A percentile compares a stretch with the other conserved stretches of the same genome.
phyloP scores from a whole-genome alignment of 2,797 vertebrate species.

The Vultur gryphus region DNA sequence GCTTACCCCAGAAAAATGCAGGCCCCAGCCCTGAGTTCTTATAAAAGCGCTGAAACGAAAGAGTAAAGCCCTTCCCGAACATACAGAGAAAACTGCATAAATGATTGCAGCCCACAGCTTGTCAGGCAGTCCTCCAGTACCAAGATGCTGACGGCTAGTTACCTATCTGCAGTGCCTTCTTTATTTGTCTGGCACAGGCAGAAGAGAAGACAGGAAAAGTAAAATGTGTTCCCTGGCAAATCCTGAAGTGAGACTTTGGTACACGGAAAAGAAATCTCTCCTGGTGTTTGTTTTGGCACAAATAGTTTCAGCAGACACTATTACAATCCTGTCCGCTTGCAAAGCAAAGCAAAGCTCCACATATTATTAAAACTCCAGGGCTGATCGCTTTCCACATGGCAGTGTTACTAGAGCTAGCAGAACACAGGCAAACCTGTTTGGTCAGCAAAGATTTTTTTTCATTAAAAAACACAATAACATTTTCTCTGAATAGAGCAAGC shows the following conservation, averaged over 20 bases:
- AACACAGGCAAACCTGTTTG: neutral
- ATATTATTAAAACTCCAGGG: conserved; percentile 13
- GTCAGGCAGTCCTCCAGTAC: neutral
- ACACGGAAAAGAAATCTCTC: neutral
- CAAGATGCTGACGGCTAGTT: neutral
- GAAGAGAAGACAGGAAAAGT: neutral
- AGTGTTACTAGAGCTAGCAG: neutral
- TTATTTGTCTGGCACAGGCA: neutral
- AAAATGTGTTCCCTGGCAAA: conserved; percentile 34
- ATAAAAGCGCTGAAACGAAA: conserved; percentile 59
- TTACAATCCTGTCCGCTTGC: neutral
- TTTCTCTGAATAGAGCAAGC: neutral
- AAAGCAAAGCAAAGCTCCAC: conserved; percentile 7
- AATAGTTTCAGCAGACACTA: neutral
- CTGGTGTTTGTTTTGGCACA: conserved; percentile 36
- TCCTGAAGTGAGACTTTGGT: neutral
- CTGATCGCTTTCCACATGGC: neutral
- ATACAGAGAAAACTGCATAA: conserved; percentile 1
- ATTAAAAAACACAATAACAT: neutral
- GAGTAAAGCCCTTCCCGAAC: conserved; percentile 17
- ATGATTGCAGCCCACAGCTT: neutral
- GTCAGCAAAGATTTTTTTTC: neutral
- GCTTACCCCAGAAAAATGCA: conserved; percentile 65
- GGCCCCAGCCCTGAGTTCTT: conserved; percentile 12
- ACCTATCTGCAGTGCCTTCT: neutral